Percentiles rank a stretch among this genome's conserved stretches.
These are phyloP conservation scores for Synergus japonicus DNA, from an alignment of 2,888 invertebrate species.

Conservation along the genomic window DNA sequence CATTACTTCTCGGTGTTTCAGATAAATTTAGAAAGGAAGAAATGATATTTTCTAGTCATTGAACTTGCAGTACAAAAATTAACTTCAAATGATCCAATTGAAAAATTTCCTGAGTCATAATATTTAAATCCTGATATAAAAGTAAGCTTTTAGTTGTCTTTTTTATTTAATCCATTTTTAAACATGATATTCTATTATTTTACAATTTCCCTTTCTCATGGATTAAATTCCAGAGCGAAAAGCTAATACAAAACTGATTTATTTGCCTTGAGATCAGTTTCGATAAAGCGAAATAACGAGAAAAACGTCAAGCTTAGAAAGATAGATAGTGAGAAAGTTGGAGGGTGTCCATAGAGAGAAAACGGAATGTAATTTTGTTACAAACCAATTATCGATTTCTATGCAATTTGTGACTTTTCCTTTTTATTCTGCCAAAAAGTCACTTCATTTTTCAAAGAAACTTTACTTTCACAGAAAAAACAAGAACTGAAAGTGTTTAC, in stretches of 20 bases:
- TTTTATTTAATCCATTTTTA: background rate
- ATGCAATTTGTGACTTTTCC: background rate
- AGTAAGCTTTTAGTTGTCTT: background rate
- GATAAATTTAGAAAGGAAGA: background rate
- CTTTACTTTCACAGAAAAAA: no score
- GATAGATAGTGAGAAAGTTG: constrained; percentile 27
- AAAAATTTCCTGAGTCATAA: no score
- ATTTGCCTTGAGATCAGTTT: constrained; percentile 24
- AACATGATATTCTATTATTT: background rate
- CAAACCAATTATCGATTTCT: constrained; percentile 7
- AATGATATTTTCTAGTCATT: background rate
- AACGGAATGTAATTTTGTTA: constrained; percentile 1
- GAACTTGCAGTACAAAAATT: background rate
- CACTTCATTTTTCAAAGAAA: background rate
- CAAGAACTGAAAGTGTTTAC: no score
- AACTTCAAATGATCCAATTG: background rate
- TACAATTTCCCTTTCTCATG: background rate
- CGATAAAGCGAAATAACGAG: constrained; percentile 35
- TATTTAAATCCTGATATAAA: no score
- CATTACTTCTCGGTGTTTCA: background rate
- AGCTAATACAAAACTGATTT: constrained; percentile 28
- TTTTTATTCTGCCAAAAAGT: background rate
- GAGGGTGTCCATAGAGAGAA: constrained; percentile 11
- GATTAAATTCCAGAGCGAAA: background rate
- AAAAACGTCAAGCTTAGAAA: constrained; percentile 25